Base-by-base conservation (phyloP, 2,888 invertebrate genomes). In the Noctua janthina region DNA sequence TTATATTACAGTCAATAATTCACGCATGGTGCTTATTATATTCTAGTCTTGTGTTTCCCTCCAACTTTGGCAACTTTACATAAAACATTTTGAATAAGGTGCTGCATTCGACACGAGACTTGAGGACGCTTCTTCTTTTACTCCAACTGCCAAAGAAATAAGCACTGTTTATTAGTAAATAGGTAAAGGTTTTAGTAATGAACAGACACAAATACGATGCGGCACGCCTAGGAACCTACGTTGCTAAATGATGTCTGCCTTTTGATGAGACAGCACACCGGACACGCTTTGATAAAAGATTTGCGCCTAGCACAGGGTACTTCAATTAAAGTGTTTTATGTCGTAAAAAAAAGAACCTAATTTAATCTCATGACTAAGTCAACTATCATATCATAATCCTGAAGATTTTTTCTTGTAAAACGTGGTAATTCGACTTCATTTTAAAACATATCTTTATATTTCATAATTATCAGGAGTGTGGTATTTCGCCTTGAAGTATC, bases 41-140 rank as follows among this genome's bases (percentile, higher is more conserved):
- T 81, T 86, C 78, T 89, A 91, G 88, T 90, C 90, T 90, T 90
- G 84, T 90, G 85, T 89, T 89, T 90, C 90, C 90, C 90, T 92
- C 89, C 87, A 90, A 88, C 87, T 90, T 89, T 89, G 88, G 86
- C 81, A 79, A 78, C 88, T 91, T 94, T 94, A 96, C 95, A 96
- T 96, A 91, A 94, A 96, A 90, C 95, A 96, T 93, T 96, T 96
- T n/a, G 96, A 95, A 91, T 96, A 96, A 35, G 95, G 91, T 64
- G 94, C 93, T 78, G 94, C 94, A 85, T 95, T 96, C 62, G 95
- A 92, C 76, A 95, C 90, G 78, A 95, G 92, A 88, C 93, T 94
- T 71, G 95, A 91, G 1, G 94, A 91, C 1, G 95, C 90, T 90
- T 96, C 96, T 89, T 96, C 96, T 84, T 96, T 96, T 0, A 96